phyloP scores from a whole-genome alignment of 2,888 invertebrate genomes.

The Calliopum simillimum region DNA sequence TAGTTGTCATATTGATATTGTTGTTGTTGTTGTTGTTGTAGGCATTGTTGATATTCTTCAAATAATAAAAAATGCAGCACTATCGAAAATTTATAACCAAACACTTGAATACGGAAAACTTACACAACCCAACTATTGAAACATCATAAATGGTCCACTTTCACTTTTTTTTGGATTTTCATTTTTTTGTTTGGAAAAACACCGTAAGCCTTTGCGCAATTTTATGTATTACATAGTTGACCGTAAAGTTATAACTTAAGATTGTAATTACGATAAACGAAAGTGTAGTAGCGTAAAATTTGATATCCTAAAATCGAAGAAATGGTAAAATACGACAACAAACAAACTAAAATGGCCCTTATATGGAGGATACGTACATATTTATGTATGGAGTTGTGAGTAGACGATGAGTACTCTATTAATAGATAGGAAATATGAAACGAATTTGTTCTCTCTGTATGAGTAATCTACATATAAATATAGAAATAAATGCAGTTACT shows the following conservation, averaged over 20 bases:
- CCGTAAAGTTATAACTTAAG: constrained; percentile 9
- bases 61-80: neutral
- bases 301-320: neutral
- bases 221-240: neutral
- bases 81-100: neutral
- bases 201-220: neutral
- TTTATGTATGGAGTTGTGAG: no score
- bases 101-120: neutral
- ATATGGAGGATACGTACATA: no score
- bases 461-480: no score
- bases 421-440: no score
- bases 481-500: no score
- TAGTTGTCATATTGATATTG: constrained; percentile 11
- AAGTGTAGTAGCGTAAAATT: constrained; percentile 1
- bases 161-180: neutral
- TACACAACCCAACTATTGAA: neutral
- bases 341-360: no score
- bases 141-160: no score
- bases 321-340: neutral
- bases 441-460: no score
- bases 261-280: constrained; percentile 16
- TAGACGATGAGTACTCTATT: no score
- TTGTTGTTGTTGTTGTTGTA: neutral
- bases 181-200: neutral
- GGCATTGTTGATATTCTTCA: neutral